Evolutionary conservation across 1,140 invertebrate genomes (phyloP).

Genomic region (Drosophila orena): DNA sequence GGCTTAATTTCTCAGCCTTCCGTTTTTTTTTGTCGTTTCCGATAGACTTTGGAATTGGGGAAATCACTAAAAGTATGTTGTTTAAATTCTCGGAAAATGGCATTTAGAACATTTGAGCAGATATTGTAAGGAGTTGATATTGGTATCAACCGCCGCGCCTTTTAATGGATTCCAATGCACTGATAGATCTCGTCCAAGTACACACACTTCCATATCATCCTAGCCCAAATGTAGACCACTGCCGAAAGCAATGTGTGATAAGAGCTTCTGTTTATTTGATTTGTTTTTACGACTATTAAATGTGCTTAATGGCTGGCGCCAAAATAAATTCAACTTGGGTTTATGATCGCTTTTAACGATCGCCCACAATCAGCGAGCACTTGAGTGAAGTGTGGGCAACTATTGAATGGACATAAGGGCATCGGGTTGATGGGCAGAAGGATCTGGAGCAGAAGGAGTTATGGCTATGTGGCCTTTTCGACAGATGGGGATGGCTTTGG

Average conservation of each 20-base stretch:
- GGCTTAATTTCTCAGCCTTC: too few relatives aligned
- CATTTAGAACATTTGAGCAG: too few relatives aligned
- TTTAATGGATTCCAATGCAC: neutral
- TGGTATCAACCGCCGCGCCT: too few relatives aligned
- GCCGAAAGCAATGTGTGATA: conserved; percentile 30
- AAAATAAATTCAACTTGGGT: conserved; percentile 58
- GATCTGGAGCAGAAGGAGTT: neutral
- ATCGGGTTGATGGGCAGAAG: neutral
- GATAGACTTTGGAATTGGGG: neutral
- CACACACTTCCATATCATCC: neutral
- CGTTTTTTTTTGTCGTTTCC: too few relatives aligned
- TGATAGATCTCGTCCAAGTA: neutral
- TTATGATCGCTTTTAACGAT: conserved; percentile 68
- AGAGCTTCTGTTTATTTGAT: conserved; percentile 50
- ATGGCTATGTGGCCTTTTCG: conserved; percentile 32
- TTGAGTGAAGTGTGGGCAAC: conserved; percentile 30
- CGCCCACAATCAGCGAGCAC: conserved; percentile 31
- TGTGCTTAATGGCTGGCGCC: conserved; percentile 76
- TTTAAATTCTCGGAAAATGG: too few relatives aligned
- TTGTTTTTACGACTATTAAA: conserved; percentile 33
- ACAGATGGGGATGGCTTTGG: conserved; percentile 21
- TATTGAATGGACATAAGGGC: conserved; percentile 26
- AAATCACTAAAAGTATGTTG: too few relatives aligned
- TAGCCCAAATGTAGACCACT: conserved; percentile 22
- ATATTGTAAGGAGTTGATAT: too few relatives aligned